Evolutionary conservation across 2,797 vertebrate genomes (phyloP).

Genomic region (Siniperca scherzeri): DNA sequence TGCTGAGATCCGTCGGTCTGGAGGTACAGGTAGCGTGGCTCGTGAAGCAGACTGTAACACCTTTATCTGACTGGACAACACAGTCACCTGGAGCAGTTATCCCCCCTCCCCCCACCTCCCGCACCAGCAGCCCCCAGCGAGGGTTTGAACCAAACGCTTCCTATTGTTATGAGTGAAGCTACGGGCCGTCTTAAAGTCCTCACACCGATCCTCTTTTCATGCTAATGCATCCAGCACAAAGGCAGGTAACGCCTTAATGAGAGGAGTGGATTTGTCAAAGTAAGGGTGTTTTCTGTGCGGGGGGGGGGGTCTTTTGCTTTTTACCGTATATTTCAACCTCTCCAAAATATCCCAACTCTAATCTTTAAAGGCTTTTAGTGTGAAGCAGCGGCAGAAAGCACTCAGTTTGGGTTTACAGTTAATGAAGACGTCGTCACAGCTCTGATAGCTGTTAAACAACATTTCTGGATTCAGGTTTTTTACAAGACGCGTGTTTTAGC

Average conservation of each 20-base stretch:
- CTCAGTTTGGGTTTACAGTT: neutral
- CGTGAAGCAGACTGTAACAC: too few relatives aligned
- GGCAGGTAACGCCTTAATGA: constrained; percentile 10
- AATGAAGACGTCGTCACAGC: neutral
- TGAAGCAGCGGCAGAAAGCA: neutral
- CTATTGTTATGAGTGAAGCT: constrained; percentile 32
- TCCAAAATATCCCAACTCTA: neutral
- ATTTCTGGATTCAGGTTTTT: too few relatives aligned
- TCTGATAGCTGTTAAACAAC: neutral
- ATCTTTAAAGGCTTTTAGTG: neutral
- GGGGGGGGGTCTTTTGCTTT: too few relatives aligned
- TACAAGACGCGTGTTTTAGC: neutral
- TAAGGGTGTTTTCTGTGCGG: neutral
- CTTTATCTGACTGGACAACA: neutral
- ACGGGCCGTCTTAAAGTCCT: constrained; percentile 4
- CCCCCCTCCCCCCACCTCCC: neutral
- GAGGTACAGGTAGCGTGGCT: too few relatives aligned
- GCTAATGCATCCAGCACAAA: constrained; percentile 32
- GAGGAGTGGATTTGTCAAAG: neutral
- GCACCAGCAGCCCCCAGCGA: constrained; percentile 24
- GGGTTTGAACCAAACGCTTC: constrained; percentile 41
- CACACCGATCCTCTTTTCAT: constrained; percentile 26
- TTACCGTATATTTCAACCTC: neutral
- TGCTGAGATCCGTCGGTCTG: too few relatives aligned
- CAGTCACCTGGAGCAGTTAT: neutral